Percentiles rank a stretch among this genome's conserved stretches.
phyloP scores from a whole-genome alignment of 1,140 invertebrate species.

The Panagrolaimus sp. region DNA sequence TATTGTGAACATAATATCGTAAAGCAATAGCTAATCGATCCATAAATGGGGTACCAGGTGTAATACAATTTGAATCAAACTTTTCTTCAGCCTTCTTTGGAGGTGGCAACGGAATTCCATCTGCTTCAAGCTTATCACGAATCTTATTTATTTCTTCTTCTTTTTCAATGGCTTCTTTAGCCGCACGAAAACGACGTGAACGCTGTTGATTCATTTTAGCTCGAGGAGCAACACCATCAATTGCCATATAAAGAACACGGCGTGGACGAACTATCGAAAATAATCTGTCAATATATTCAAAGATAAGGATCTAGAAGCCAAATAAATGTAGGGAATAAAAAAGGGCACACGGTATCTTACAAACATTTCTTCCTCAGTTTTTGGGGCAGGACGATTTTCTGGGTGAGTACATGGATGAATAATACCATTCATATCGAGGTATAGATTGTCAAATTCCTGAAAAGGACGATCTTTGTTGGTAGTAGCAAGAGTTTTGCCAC shows the following conservation, averaged over 20 bases:
- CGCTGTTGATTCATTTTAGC: conserved; percentile 92
- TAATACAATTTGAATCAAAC: conserved; percentile 98
- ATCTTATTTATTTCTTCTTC: conserved; percentile 68
- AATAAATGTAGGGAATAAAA: not conserved
- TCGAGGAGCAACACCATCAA: conserved; percentile 84
- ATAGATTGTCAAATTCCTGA: conserved; percentile 95
- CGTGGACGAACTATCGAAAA: conserved; percentile 89
- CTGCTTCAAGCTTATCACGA: conserved; percentile 65
- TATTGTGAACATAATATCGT: conserved; percentile 90
- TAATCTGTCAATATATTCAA: conserved; percentile 93
- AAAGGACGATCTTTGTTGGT: conserved; percentile 77
- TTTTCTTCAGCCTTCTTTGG: conserved; percentile 82
- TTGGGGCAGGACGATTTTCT: conserved; percentile 93
- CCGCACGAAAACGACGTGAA: conserved; percentile 87
- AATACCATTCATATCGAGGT: conserved; percentile 99
- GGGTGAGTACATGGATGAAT: conserved; percentile 99
- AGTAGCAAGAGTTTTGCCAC: too few species aligned
- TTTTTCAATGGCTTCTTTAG: conserved; percentile 89
- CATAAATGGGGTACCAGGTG: conserved; percentile 97
- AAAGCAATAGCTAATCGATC: conserved; percentile 83
- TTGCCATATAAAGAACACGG: conserved; percentile 95
- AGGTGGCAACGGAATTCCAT: conserved; percentile 76
- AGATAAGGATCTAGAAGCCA: conserved; percentile 67
- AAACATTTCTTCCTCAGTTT: conserved; percentile 99
- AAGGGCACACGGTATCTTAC: conserved; percentile 64